Base-by-base conservation (phyloP, 2,888 invertebrate genomes). In the Colostygia pectinataria region DNA sequence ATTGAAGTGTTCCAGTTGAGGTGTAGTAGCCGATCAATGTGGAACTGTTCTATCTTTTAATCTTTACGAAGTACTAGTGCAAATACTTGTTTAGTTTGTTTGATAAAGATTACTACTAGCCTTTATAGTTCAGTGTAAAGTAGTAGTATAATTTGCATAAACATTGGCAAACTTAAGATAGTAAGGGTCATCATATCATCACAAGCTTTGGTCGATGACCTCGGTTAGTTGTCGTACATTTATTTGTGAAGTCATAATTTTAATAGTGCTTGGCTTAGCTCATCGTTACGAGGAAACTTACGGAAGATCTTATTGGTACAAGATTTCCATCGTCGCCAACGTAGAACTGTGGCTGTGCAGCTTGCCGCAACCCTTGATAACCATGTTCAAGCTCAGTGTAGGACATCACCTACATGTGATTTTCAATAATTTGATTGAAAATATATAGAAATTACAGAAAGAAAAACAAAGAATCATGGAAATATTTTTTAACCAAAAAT, bases 351-450 rank as follows among this genome's bases (percentile, higher is more conserved):
- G 93, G 93, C 60, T 92, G 90, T 74, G 91, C 82, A 65, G 93
- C 92, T 85, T 94, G 95, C 79, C 94, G 93, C 80, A 96, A 91
- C 72, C 95, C 97, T 92, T 96, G 97, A 91, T 97, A 97, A 67
- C 97, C 97, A 91, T 96, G 95, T 91, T 97, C 97, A 74, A 97
- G 91, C 91, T 97, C 97, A 80, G 96, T 96, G 88, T 97, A 97
- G 80, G 97, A 97, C 97, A 97, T 97, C 79, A 81, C 88, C 80
- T 85, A 84, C 77, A 77, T 80, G 66, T 62, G 33, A 18, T 45
- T 31, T 36, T 13, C 18, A 15, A 32, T 13, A 10, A 24, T 31
- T 40, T 38, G 8, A 10, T 33, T 25, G 8, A 20, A 24, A 14
- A 39, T 29, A 10, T 8, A 13, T 1, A 24, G 12, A 38, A 45